A percentile compares a stretch with the other conserved stretches of the same genome.
Conservation (phyloP, 2,797 vertebrate species). For the Pampus argenteus region DNA sequence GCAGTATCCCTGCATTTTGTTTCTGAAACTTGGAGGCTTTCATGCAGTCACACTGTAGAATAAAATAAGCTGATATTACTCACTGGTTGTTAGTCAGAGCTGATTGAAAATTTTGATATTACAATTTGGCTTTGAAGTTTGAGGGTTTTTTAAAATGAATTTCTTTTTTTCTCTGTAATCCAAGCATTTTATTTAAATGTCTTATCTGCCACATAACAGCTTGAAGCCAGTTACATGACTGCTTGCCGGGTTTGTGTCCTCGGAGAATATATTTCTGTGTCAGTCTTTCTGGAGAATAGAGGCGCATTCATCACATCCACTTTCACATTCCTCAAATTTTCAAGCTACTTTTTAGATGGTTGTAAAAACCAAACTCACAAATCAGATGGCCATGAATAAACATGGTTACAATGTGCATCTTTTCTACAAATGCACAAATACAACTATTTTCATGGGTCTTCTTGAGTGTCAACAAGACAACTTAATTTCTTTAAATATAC, state of each 20-base stretch:
- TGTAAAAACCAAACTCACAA: constrained; percentile 5
- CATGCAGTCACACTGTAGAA: not conserved
- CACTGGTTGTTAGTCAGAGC: constrained; percentile 7
- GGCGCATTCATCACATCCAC: constrained; percentile 45
- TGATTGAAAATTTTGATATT: constrained; percentile 38
- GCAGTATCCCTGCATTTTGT: constrained; percentile 9
- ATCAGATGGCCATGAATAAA: not conserved
- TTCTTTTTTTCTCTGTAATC: constrained; percentile 13
- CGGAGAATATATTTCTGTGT: constrained; percentile 40
- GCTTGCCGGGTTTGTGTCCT: constrained; percentile 55
- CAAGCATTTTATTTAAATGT: constrained; percentile 46
- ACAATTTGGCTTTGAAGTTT: constrained; percentile 43
- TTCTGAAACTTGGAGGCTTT: not conserved
- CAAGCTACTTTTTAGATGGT: not conserved
- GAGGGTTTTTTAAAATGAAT: not conserved
- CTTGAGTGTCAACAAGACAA: constrained; percentile 16
- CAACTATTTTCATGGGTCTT: not conserved
- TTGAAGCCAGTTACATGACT: constrained; percentile 48
- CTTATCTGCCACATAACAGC: constrained; percentile 54
- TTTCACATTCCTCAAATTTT: not conserved
- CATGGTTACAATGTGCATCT: not conserved
- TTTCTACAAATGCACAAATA: constrained; percentile 20
- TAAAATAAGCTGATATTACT: constrained; percentile 37
- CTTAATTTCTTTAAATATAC: constrained; percentile 15
- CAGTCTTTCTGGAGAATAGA: constrained; percentile 23